phyloP scores from a whole-genome alignment of 2,797 vertebrate genomes.

The Coendou prehensilis region DNA sequence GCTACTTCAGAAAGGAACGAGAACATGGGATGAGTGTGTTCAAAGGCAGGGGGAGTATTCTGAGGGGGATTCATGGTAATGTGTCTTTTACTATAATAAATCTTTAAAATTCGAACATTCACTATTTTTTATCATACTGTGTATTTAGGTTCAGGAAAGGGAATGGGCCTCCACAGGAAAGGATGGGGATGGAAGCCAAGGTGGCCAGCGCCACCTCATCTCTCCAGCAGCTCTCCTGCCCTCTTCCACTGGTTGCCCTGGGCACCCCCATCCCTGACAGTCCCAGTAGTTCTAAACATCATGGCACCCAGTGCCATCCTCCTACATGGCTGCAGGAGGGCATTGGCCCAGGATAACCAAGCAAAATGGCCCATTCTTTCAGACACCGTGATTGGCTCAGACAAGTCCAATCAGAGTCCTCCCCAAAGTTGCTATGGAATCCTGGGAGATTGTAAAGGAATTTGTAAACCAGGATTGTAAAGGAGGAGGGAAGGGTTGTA shows the following conservation, averaged over 20 bases:
- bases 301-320: rapidly evolving
- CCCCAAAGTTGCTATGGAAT: background rate
- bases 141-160: background rate
- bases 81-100: background rate
- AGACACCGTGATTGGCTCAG: background rate
- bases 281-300: background rate
- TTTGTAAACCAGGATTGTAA: background rate
- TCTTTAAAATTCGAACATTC: background rate
- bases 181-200: background rate
- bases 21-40: background rate
- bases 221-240: background rate
- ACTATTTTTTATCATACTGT: background rate
- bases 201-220: too few species aligned
- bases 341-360: background rate
- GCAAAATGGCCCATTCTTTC: background rate
- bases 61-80: background rate
- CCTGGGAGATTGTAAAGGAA: background rate
- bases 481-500: background rate
- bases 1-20: background rate
- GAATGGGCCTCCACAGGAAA: background rate
- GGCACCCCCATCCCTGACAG: background rate
- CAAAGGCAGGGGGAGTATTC: background rate
- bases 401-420: background rate
- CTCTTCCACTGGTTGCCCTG: background rate
- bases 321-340: too few species aligned